Conservation (phyloP, 2,797 vertebrate genomes). For the Bradypodion ventrale region DNA sequence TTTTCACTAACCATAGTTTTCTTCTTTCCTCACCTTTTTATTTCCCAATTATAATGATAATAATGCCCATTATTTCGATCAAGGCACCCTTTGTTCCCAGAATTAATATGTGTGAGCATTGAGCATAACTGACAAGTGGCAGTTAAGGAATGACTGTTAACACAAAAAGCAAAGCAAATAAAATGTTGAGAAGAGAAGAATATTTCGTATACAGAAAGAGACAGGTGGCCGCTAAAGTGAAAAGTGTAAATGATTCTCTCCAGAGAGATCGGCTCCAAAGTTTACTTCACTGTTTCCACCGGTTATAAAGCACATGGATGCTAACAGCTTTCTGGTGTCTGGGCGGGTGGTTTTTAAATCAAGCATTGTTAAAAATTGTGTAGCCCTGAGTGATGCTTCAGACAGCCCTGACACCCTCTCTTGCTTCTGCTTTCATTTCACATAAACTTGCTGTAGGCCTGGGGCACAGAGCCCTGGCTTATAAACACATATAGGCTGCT, state of each 20-base stretch:
- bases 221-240: slow-evolving; percentile 65
- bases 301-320: slow-evolving; percentile 65
- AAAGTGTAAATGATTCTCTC: slow-evolving; percentile 54
- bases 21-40: too few species aligned
- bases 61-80: too few species aligned
- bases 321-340: slow-evolving; percentile 70
- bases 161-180: not conserved
- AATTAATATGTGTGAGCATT: not conserved
- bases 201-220: slow-evolving; percentile 44
- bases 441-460: slow-evolving; percentile 46
- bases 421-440: slow-evolving; percentile 61
- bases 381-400: slow-evolving; percentile 67
- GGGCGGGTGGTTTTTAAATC: slow-evolving; percentile 73
- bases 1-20: too few species aligned
- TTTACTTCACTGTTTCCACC: slow-evolving; percentile 71
- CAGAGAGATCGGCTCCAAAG: slow-evolving; percentile 63
- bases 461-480: slow-evolving; percentile 18
- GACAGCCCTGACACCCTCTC: slow-evolving; percentile 54
- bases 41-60: too few species aligned
- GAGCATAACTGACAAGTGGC: slow-evolving; percentile 11
- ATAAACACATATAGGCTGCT: slow-evolving; percentile 48
- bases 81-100: not conserved
- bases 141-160: slow-evolving; percentile 33
- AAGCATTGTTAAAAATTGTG: slow-evolving; percentile 68
- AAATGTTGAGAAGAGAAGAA: slow-evolving; percentile 9